Evolutionary conservation across 2,888 invertebrate genomes (phyloP).

Genomic region (Minunthozetes semirufus): DNA sequence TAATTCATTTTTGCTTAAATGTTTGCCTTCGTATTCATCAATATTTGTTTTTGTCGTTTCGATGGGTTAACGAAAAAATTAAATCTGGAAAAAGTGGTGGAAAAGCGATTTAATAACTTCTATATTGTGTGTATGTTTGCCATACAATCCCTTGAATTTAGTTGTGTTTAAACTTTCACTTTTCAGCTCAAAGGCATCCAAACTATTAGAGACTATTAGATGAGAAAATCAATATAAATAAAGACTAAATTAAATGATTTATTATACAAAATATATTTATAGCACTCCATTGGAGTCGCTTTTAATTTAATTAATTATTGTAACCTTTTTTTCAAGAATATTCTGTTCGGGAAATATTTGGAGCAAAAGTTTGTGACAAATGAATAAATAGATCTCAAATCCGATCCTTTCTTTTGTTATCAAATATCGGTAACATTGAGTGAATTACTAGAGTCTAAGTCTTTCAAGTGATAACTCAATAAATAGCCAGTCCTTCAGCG

Average conservation of each 20-base stretch:
- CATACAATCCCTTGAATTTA: neutral
- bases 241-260: no score
- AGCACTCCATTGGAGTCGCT: no score
- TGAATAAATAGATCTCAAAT: no score
- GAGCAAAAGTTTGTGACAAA: no score
- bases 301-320: no score
- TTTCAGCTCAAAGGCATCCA: conserved; percentile 4
- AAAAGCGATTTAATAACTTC: neutral
- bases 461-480: conserved; percentile 17
- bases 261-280: no score
- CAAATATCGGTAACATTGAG: neutral
- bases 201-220: neutral
- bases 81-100: conserved; percentile 5
- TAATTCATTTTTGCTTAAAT: conserved; percentile 4
- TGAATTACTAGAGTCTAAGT: neutral
- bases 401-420: neutral
- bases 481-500: neutral
- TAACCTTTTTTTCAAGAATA: no score
- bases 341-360: no score
- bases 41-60: neutral
- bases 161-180: conserved; percentile 12
- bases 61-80: conserved; percentile 10
- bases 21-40: conserved; percentile 9
- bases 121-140: conserved; percentile 9
- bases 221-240: no score